phyloP scores from a whole-genome alignment of 1,140 invertebrate genomes.

The Aleiodes sp. region DNA sequence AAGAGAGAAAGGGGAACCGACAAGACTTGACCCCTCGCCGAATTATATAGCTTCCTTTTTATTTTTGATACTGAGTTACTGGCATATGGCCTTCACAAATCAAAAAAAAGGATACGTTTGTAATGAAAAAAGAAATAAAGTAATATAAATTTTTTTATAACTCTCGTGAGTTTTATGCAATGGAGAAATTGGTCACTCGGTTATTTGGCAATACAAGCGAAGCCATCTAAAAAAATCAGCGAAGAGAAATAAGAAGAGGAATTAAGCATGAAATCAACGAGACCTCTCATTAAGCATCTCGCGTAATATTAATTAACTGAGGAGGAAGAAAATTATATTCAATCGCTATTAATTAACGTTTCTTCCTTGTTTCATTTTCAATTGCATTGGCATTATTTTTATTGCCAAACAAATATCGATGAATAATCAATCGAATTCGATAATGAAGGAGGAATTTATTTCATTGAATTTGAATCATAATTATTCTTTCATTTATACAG shows the following conservation, averaged over 20 bases:
- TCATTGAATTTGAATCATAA: not conserved
- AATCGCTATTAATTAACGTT: not conserved
- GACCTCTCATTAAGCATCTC: constrained; percentile 1
- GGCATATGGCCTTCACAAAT: not conserved
- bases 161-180: constrained; percentile 7
- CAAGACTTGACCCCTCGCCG: not conserved
- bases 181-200: not conserved
- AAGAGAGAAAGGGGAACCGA: constrained; percentile 11
- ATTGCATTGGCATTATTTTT: not conserved
- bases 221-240: constrained; percentile 2
- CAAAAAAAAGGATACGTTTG: not conserved
- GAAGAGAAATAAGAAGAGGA: not conserved
- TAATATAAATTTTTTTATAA: not conserved
- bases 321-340: not conserved
- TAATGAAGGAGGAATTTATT: too few relatives aligned
- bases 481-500: constrained; percentile 37
- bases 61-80: not conserved
- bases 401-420: too few relatives aligned
- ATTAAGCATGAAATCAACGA: too few relatives aligned
- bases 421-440: too few relatives aligned
- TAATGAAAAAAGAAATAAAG: not conserved
- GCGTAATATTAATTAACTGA: not conserved
- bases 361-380: not conserved
- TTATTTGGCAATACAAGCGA: not conserved
- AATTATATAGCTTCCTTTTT: constrained; percentile 7